Conservation (phyloP, 1,140 invertebrate genomes). For the Cherax quadricarinatus region DNA sequence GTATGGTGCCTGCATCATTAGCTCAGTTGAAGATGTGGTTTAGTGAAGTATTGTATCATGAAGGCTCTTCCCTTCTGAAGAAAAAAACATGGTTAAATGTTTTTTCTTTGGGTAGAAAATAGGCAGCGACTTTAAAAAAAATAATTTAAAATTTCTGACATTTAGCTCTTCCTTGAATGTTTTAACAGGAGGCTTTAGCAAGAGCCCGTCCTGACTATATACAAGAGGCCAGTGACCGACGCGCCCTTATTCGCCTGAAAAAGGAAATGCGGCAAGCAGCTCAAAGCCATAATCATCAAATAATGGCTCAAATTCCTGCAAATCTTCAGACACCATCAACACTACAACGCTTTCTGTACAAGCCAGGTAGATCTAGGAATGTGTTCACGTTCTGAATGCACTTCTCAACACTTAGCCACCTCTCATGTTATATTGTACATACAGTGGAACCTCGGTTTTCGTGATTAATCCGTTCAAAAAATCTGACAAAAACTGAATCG, state of each 20-base stretch:
- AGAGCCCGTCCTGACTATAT: conserved; percentile 50
- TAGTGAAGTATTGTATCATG: no score
- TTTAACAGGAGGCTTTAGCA: conserved; percentile 45
- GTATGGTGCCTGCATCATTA: no score
- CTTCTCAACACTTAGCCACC: neutral
- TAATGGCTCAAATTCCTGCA: conserved; percentile 51
- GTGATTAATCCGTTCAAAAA: no score
- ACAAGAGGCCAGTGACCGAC: conserved; percentile 45
- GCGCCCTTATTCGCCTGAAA: conserved; percentile 54
- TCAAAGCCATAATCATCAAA: conserved; percentile 48
- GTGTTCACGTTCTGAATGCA: neutral
- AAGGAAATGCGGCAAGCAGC: conserved; percentile 45
- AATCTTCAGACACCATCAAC: conserved; percentile 61
- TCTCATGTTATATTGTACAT: no score
- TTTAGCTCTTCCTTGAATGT: neutral
- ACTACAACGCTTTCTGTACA: conserved; percentile 56
- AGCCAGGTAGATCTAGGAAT: conserved; percentile 29
- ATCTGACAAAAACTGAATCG: no score
- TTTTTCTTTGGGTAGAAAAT: no score
- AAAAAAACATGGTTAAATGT: no score
- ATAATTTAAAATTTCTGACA: no score
- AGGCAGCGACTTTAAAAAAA: no score
- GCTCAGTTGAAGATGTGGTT: no score
- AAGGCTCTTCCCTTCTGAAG: no score
- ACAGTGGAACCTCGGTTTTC: no score